These are phyloP conservation scores for Micrastur ruficollis DNA, from an alignment of 2,797 vertebrate genomes.

Conservation along the genomic window DNA sequence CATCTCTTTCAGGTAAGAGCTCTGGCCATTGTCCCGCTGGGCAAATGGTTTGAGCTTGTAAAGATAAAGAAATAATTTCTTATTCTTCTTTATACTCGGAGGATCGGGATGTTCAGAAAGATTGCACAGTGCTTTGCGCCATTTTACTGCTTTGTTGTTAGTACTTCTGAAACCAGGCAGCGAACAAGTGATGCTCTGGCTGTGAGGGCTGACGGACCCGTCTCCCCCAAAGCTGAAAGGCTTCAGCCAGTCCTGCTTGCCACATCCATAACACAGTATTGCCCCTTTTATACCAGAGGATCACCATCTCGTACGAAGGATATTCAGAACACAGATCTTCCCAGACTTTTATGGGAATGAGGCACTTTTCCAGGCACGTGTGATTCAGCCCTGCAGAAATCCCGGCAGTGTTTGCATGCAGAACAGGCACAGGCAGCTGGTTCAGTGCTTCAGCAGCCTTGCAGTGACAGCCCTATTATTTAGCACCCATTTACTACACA, in stretches of 20 bases:
- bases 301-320: rapidly evolving
- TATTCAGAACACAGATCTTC: not conserved
- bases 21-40: not conserved
- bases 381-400: not conserved
- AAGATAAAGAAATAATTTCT: not conserved
- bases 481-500: not conserved
- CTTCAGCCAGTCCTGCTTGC: not conserved
- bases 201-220: not conserved
- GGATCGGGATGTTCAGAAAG: not conserved
- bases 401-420: not conserved
- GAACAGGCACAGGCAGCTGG: not conserved
- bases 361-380: not conserved
- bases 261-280: rapidly evolving
- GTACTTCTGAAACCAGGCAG: not conserved
- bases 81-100: not conserved
- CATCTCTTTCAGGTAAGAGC: not conserved
- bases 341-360: not conserved
- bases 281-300: not conserved
- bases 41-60: not conserved
- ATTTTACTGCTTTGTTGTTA: not conserved
- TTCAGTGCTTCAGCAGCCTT: not conserved
- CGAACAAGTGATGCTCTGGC: not conserved
- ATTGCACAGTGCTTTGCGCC: not conserved
- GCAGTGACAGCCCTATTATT: not conserved
- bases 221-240: not conserved